Evolutionary conservation across 2,797 vertebrate species (phyloP).

Genomic region (Urosaurus nigricauda): DNA sequence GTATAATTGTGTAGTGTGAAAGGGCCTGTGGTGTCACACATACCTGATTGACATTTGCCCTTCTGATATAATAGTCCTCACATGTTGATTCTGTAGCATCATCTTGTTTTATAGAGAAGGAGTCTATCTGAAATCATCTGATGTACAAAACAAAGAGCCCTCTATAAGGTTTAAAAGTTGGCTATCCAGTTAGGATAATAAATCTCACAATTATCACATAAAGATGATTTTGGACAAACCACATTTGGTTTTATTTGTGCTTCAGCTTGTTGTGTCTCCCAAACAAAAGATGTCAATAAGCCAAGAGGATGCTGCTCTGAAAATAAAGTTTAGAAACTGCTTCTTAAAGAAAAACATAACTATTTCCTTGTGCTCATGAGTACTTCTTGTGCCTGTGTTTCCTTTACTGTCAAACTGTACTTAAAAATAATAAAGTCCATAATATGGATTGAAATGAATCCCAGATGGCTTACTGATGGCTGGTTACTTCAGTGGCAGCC

Average conservation of each 20-base stretch:
- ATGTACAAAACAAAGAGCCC: background rate
- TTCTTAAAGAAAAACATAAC: constrained; percentile 68
- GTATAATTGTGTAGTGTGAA: too few relatives aligned
- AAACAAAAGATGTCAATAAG: background rate
- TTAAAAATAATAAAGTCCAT: constrained; percentile 64
- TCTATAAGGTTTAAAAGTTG: background rate
- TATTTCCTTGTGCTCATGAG: constrained; percentile 73
- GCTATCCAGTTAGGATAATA: background rate
- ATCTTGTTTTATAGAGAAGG: background rate
- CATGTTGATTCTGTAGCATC: background rate
- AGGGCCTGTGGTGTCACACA: background rate
- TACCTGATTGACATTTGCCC: background rate
- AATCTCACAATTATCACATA: background rate
- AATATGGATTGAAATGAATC: constrained; percentile 70
- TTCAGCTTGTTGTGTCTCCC: background rate
- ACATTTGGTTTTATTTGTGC: background rate
- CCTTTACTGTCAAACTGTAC: constrained; percentile 71
- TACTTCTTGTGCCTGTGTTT: constrained; percentile 61
- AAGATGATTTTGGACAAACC: background rate
- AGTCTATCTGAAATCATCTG: background rate
- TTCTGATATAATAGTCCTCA: background rate
- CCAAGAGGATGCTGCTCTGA: constrained; percentile 36
- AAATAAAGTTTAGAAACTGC: constrained; percentile 36
- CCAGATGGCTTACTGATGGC: constrained; percentile 68
- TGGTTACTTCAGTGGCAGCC: constrained; percentile 67